These are phyloP conservation scores for Cryptocheilus praepositus DNA, from an alignment of 2,888 invertebrate genomes.

Conservation along the genomic window DNA sequence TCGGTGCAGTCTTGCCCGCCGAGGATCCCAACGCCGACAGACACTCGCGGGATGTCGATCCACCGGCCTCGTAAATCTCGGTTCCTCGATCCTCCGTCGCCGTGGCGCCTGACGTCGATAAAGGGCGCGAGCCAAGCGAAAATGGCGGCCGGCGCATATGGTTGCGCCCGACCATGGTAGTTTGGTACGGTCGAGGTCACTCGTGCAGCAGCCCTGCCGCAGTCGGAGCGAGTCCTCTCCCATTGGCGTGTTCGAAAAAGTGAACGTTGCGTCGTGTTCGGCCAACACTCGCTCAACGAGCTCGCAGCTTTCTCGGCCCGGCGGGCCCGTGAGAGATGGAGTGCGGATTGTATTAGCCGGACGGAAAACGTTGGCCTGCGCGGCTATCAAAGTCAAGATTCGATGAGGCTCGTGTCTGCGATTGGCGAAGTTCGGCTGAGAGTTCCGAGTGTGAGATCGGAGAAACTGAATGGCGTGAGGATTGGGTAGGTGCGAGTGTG, in stretches of 20 bases:
- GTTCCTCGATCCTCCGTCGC: slow-evolving; percentile 19
- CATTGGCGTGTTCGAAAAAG: slow-evolving; percentile 45
- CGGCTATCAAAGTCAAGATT: too few species aligned
- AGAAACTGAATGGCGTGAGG: too few species aligned
- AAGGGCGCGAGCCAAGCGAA: slow-evolving; percentile 17
- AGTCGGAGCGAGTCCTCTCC: slow-evolving; percentile 19
- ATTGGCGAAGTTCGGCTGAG: too few species aligned
- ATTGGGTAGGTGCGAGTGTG: too few species aligned
- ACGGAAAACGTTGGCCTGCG: slow-evolving; percentile 34
- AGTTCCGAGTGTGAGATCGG: too few species aligned
- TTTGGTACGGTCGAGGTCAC: slow-evolving; percentile 45
- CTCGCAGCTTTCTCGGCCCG: slow-evolving; percentile 49
- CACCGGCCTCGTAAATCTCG: slow-evolving; percentile 45
- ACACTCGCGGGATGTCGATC: slow-evolving; percentile 62
- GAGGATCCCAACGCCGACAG: slow-evolving; percentile 45
- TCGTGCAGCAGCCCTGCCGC: slow-evolving; percentile 15
- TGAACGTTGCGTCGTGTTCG: slow-evolving; percentile 54
- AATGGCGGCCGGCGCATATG: slow-evolving; percentile 29
- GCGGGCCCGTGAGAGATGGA: slow-evolving; percentile 8
- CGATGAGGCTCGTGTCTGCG: too few species aligned
- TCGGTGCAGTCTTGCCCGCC: background rate
- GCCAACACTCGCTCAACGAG: slow-evolving; percentile 35
- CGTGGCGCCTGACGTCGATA: slow-evolving; percentile 27
- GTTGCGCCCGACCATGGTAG: slow-evolving; percentile 20
- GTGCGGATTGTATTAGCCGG: slow-evolving; percentile 33